These are phyloP conservation scores for Liasis olivaceus DNA, from an alignment of 2,797 vertebrate species.

Conservation along the genomic window DNA sequence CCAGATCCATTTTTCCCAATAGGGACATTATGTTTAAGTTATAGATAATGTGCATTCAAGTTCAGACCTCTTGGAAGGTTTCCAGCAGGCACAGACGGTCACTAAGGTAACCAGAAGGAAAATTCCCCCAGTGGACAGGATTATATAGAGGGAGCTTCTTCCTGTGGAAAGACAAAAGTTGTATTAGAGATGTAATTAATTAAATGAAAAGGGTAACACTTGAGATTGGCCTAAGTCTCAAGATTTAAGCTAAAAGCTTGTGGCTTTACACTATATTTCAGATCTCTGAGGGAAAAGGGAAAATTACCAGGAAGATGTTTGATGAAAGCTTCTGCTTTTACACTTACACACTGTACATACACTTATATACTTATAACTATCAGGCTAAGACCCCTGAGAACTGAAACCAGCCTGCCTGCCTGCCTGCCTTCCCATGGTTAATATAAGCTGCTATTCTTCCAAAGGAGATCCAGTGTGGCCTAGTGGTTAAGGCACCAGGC, in stretches of 20 bases:
- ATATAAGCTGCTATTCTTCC: not conserved
- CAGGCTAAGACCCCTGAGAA: not conserved
- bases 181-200: not conserved
- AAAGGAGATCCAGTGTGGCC: not conserved
- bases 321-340: not conserved
- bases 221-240: not conserved
- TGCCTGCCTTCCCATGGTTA: too few relatives aligned
- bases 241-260: not conserved
- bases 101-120: conserved; percentile 98
- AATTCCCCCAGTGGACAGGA: conserved; percentile 95
- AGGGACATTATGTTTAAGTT: not conserved
- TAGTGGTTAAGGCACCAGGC: too few relatives aligned
- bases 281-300: too few relatives aligned
- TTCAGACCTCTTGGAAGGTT: conserved; percentile 92
- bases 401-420: not conserved
- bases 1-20: not conserved
- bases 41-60: not conserved
- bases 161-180: conserved; percentile 69
- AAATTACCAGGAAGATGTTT: not conserved
- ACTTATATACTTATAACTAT: not conserved
- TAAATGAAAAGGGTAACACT: not conserved
- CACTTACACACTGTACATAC: not conserved
- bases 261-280: not conserved
- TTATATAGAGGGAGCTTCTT: conserved; percentile 97
- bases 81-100: conserved; percentile 99